Evolutionary conservation across 23 tunicate genomes (phyloP), one percentile per base, ranked within the genome.

Genomic region (Corella eumyota): DNA sequence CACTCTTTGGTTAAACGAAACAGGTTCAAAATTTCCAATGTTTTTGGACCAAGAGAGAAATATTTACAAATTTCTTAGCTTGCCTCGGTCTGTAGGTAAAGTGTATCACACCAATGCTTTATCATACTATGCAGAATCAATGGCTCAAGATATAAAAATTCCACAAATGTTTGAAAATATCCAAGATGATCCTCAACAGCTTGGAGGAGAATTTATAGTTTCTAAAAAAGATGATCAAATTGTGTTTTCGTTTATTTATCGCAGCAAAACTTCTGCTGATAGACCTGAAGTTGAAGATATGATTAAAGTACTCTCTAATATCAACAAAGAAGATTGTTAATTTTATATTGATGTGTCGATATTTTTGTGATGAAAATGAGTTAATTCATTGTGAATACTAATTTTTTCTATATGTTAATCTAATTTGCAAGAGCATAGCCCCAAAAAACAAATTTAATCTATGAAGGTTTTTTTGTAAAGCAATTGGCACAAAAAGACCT

Each of bases 151-250:
- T 21, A 73, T 65, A 46, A 19, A 49, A 1, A 55, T 75, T 28
- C 82, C 82, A 48, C 36, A 75, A 26, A 44, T 29, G 30, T 66
- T 40, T 58, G 60, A 40, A 5, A 30, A 66, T 29, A 75, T 75
- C 13, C 48, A 66, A 15, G 82, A 75, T 58, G 82, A 75, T 32
- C 72, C 82, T 9, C 73, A 75, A 33, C 82, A 75, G 82, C 66
- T 75, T 30, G 82, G 82, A 6, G 82, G 73, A 11, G 67, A 75
- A n/a, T 75, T 75, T 25, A 75, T 66, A 6, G 66, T 66, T 0
- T 34, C 66, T 0, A 56, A 56, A 30, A 0, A 23, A 28, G 24
- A 38, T 30, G 65, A 19, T 35, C 26, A 54, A 38, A 19, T 58
- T 6, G 73, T 57, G 11, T 75, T 65, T 48, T 66, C 73, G 0